Evolutionary conservation across 2,797 vertebrate genomes (phyloP), one percentile per base, ranked within the genome.

Genomic region (Chromis chromis): DNA sequence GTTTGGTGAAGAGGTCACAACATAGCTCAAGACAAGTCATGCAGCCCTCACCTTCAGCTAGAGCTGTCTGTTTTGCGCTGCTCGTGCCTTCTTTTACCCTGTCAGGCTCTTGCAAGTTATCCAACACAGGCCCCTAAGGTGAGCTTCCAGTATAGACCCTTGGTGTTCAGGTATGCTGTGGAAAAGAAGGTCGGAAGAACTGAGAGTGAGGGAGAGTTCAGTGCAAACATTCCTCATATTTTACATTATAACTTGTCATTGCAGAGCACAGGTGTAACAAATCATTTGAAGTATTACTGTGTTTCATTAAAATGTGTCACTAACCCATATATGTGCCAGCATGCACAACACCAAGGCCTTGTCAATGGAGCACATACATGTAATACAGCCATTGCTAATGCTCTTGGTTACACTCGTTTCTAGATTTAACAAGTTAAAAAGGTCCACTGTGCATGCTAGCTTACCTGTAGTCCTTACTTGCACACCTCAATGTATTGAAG

Each of bases 111-210:
- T 16, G 77, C 60, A 69, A 63, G 69, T 78, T 56, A 44, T 70
- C 40, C 80, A 73, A 48, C 74, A 49, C 53, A 31, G 6, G 24
- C 42, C 71, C 65, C 63, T 27, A 33, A 57, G 76, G 67, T 65
- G 33, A 67, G 52, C 56, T 39, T 70, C 39, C 62, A 60, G 24
- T 31, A 24, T 33, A 82, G 55, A 52, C 28, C 68, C 61, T 46
- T 3, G 36, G 74, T 63, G 69, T 79, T 75, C 79, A 73, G 64
- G 69, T 79, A 78, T 79, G 68, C 70, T 79, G 72, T 2, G 2
- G 71, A 70, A 61, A 76, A 76, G 31, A 63, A 27, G 27, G 33
- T 66, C 13, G 0, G 57, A 64, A 56, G 27, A 59, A 64, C 17
- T 9, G 14, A 13, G 13, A 19, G 28, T 46, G 6, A 5, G 39